phyloP scores from a whole-genome alignment of 64 coral and sea anemone species.

The Orbicella faveolata region DNA sequence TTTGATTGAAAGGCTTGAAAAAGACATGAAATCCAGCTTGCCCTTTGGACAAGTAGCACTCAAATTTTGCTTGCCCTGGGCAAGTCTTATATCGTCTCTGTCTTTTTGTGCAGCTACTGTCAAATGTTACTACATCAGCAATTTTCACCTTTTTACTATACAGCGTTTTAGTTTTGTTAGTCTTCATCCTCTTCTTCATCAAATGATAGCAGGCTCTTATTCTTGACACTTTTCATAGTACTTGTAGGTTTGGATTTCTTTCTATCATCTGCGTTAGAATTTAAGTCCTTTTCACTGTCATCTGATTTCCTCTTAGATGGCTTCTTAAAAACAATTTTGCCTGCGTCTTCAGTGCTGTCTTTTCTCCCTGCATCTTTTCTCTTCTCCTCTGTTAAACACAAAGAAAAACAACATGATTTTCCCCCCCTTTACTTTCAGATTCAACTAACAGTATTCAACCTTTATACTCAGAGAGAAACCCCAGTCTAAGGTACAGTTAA shows the following conservation, averaged over 20 bases:
- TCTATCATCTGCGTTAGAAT: conserved; percentile 28
- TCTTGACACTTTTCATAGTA: conserved; percentile 44
- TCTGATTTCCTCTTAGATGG: conserved; percentile 60
- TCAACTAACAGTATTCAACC: too few species aligned
- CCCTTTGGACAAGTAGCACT: too few species aligned
- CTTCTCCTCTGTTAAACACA: neutral
- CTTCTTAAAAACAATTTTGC: conserved; percentile 65
- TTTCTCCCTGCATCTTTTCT: neutral
- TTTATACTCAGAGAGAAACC: too few species aligned
- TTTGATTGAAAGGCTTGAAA: too few species aligned
- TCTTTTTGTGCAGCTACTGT: too few species aligned
- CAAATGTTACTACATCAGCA: neutral
- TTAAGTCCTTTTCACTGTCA: conserved; percentile 20
- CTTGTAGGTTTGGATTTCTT: conserved; percentile 35
- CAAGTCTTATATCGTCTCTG: too few species aligned
- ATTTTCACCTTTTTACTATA: neutral
- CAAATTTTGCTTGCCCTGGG: too few species aligned
- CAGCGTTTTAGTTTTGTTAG: neutral
- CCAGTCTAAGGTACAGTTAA: too few species aligned
- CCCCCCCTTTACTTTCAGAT: neutral
- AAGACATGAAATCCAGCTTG: too few species aligned
- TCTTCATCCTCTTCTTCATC: conserved; percentile 59
- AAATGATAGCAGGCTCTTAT: conserved; percentile 61
- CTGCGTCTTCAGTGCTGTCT: neutral
- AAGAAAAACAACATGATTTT: neutral